Evolutionary conservation across 2,888 invertebrate genomes (phyloP).

Genomic region (Campoplex nolae): DNA sequence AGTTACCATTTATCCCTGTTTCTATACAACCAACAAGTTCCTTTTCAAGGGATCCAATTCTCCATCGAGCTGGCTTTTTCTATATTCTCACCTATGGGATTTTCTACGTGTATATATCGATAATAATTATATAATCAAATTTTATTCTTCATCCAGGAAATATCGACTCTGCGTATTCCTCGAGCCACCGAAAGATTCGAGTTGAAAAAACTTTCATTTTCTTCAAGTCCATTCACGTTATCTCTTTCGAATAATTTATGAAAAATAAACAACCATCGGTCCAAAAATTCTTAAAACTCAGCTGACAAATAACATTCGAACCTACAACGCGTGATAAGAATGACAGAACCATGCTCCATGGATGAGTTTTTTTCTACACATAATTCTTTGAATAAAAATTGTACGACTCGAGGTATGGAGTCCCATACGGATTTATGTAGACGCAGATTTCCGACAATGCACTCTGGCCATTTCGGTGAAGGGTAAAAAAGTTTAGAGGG

Average conservation of each 20-base stretch:
- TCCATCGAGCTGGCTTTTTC: slow-evolving; percentile 69
- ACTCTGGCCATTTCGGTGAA: not conserved
- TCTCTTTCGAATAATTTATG: not conserved
- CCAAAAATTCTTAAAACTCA: no score
- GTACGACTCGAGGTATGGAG: not conserved
- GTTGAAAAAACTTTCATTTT: no score
- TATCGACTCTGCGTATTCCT: no score
- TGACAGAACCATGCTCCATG: not conserved
- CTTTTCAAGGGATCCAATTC: slow-evolving; percentile 75
- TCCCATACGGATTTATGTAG: not conserved
- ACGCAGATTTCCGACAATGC: not conserved
- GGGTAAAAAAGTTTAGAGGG: slow-evolving; percentile 1
- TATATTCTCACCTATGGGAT: not conserved
- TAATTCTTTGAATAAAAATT: not conserved
- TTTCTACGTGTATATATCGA: not conserved
- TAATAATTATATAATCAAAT: not conserved
- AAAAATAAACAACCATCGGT: not conserved
- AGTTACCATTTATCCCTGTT: slow-evolving; percentile 78
- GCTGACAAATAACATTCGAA: no score
- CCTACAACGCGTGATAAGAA: no score
- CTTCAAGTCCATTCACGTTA: no score
- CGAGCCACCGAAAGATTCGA: no score
- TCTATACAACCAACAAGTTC: slow-evolving; percentile 57
- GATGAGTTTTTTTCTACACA: not conserved
- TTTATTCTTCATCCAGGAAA: no score